phyloP scores from a whole-genome alignment of 2,797 vertebrate genomes.

The Sebastes steindachneri region DNA sequence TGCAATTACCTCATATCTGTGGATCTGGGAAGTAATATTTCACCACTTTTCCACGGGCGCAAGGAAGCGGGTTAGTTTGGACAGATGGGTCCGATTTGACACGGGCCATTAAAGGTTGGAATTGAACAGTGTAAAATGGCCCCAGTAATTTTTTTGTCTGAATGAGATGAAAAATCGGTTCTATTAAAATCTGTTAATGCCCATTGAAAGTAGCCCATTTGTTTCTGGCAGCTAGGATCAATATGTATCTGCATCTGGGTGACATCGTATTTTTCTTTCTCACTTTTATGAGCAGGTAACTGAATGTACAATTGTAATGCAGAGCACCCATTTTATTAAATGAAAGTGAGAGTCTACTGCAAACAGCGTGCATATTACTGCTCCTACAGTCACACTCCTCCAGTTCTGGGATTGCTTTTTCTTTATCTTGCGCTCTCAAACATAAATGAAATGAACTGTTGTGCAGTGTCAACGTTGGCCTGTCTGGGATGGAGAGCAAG shows the following conservation, averaged over 20 bases:
- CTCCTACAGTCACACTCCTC: background rate
- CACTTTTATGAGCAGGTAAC: background rate
- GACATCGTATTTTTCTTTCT: background rate
- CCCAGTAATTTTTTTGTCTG: background rate
- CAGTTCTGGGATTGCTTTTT: conserved; percentile 3
- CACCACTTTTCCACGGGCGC: background rate
- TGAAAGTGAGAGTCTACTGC: background rate
- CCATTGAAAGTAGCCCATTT: background rate
- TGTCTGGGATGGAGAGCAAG: background rate
- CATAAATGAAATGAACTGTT: background rate
- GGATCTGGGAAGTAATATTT: background rate
- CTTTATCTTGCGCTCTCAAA: background rate
- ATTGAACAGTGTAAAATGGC: background rate
- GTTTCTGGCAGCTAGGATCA: background rate
- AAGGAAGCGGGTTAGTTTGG: background rate
- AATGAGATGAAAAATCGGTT: background rate
- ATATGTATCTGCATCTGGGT: background rate
- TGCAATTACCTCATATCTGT: background rate
- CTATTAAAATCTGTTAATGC: background rate
- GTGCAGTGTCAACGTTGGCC: background rate
- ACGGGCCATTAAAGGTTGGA: background rate
- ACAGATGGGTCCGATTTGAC: background rate
- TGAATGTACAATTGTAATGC: background rate
- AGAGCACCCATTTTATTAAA: background rate
- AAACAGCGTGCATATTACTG: background rate